A percentile compares a stretch with the other conserved stretches of the same genome.
Conservation (phyloP, 2,113 vertebrate species). For the Hemibates koningsi region DNA sequence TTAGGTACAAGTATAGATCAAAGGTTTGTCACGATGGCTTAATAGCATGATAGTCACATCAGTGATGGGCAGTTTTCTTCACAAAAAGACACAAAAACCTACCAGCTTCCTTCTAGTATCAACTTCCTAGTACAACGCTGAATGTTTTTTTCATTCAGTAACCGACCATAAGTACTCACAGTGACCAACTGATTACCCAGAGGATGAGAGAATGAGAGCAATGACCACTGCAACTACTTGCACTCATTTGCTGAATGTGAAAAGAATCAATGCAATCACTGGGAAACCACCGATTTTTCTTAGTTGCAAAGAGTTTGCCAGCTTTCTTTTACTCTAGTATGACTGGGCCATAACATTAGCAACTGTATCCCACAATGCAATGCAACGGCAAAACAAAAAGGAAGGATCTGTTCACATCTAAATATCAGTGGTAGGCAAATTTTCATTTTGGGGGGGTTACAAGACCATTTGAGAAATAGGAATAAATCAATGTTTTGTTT, state of each 20-base stretch:
- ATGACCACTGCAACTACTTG: neutral
- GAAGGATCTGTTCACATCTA: neutral
- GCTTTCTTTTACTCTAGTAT: neutral
- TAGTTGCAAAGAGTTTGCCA: neutral
- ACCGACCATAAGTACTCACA: neutral
- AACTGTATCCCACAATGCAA: neutral
- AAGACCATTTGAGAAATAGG: neutral
- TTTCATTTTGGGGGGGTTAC: neutral
- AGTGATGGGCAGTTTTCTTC: neutral
- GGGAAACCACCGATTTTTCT: neutral
- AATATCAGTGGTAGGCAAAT: neutral
- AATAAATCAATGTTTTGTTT: rapidly evolving
- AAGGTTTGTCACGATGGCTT: neutral
- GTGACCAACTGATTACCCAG: neutral
- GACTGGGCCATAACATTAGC: neutral
- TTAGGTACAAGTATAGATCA: neutral
- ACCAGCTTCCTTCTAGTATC: neutral
- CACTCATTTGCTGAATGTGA: neutral
- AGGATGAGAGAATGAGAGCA: neutral
- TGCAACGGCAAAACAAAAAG: neutral
- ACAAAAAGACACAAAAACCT: neutral
- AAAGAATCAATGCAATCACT: neutral
- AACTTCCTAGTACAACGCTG: neutral
- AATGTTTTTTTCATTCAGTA: neutral
- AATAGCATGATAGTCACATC: neutral